Conservation (phyloP, 1,140 invertebrate species). For the Caenorhabditis elegans region DNA sequence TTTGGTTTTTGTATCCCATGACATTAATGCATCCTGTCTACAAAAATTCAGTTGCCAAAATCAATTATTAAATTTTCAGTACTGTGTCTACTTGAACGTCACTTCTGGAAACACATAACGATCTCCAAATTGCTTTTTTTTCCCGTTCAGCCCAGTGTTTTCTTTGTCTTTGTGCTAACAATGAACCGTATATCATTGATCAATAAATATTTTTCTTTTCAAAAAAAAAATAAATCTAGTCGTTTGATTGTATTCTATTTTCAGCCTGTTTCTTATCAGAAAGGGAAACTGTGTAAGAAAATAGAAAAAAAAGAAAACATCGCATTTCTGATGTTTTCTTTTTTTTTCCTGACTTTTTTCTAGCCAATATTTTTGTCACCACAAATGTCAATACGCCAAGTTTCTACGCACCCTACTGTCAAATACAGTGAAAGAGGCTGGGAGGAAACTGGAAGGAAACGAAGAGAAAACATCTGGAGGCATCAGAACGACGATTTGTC, state of each 20-base stretch:
- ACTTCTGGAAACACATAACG: too few species aligned
- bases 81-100: too few species aligned
- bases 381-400: neutral
- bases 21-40: too few species aligned
- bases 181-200: neutral
- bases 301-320: conserved; percentile 14
- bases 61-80: too few species aligned
- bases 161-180: neutral
- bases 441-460: neutral
- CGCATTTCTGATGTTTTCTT: neutral
- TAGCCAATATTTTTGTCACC: conserved; percentile 1
- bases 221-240: too few species aligned
- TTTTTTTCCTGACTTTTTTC: neutral
- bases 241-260: conserved; percentile 9
- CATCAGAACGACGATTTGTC: neutral
- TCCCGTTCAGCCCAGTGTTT: neutral
- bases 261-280: neutral
- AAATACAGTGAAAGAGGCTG: neutral
- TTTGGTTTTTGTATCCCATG: too few species aligned
- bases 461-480: conserved; percentile 24
- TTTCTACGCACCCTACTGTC: neutral
- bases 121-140: neutral
- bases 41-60: too few species aligned
- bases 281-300: neutral
- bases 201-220: neutral